phyloP scores from a whole-genome alignment of 2,797 vertebrate genomes.

The Discoglossus pictus region DNA sequence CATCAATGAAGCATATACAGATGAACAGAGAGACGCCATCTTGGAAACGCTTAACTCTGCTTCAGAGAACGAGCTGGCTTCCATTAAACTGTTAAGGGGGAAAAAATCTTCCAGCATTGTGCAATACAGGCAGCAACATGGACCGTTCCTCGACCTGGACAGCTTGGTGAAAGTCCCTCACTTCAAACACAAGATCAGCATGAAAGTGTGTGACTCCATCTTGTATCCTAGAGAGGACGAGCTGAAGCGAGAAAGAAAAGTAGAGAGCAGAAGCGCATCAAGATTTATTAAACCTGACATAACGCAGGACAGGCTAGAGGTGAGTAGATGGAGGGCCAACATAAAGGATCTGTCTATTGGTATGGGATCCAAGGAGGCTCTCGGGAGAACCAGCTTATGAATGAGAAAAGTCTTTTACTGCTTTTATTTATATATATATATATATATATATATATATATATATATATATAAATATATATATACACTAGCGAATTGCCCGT shows the following conservation, averaged over 20 bases:
- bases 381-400: too few species aligned
- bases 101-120: conserved; percentile 68
- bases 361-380: too few species aligned
- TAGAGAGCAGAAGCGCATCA: conserved; percentile 47
- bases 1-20: conserved; percentile 73
- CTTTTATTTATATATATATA: too few species aligned
- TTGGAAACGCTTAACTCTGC: conserved; percentile 73
- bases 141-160: conserved; percentile 72
- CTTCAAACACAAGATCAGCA: conserved; percentile 73
- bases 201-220: conserved; percentile 72
- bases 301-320: conserved; percentile 73
- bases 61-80: conserved; percentile 64
- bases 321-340: conserved; percentile 52
- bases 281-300: conserved; percentile 78
- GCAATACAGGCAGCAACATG: conserved; percentile 68
- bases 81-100: conserved; percentile 67
- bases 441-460: too few species aligned
- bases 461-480: too few species aligned
- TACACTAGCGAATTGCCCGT: too few species aligned
- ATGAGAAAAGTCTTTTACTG: too few species aligned
- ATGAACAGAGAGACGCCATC: conserved; percentile 69
- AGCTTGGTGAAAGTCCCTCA: conserved; percentile 69
- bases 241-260: conserved; percentile 62
- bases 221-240: conserved; percentile 64
- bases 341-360: too few species aligned